Base-by-base conservation (phyloP, 2,797 vertebrate genomes). In the Catostomus latipinnis region DNA sequence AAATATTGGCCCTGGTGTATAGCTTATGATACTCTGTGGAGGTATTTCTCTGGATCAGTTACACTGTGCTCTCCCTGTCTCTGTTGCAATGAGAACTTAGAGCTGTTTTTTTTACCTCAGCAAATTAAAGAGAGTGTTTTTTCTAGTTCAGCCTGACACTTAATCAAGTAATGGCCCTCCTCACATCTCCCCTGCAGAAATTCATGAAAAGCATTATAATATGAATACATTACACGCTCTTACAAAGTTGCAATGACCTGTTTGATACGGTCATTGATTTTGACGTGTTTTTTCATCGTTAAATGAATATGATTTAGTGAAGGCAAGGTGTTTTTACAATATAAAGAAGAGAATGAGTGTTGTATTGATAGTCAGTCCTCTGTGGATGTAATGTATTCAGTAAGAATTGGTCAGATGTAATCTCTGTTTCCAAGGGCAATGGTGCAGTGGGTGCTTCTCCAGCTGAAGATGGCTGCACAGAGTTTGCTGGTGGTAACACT, bases 401-500 rank as follows among this genome's bases (percentile, higher is more conserved):
- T 66, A 70, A 66, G 75, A 70, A 76, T 45, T 43, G 53, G 43
- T 71, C 74, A 83, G 66, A 61, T 74, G n/a, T 86, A 49, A 65
- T 78, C 22, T 82, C n/a, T 85, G 16, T 45, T 74, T 72, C 78
- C 81, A 78, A 99, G 97, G 97, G 98, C 69, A 96, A 95, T 10
- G 93, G 88, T n/a, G 92, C 85, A 0, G 86, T 89, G 73, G 89
- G 71, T 0, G 88, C 87, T 0, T 86, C 94, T 13, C 89, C 94
- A 0, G 85, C 72, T 61, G 96, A 95, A 82, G 95, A 94, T 0
- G 89, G 87, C 5, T 84, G 86, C 4, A 85, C 89, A 0, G 96
- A 96, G 16, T 85, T 94, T 78, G 83, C 90, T 0, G 92, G 93
- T 0, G 90, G 95, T 0, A 87, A 91, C 1, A 94, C 94, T 14